Conservation (phyloP, 2,888 invertebrate species). For the Erpobdella octoculata region DNA sequence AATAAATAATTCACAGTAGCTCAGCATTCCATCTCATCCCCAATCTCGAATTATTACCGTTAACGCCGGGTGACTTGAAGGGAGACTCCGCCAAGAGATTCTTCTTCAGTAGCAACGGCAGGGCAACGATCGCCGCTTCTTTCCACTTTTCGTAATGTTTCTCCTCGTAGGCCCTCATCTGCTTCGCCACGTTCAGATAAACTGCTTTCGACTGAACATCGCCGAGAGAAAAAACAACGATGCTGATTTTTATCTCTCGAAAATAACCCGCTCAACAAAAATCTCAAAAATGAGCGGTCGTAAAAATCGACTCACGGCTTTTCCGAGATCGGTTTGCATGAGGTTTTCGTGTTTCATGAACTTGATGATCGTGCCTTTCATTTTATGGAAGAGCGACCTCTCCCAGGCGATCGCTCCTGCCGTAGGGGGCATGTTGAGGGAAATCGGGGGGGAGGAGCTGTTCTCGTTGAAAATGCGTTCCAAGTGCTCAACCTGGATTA, state of each 20-base stretch:
- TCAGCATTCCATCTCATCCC: too few species aligned
- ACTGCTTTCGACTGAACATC: slow-evolving; percentile 68
- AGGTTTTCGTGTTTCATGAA: slow-evolving; percentile 71
- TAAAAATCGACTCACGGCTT: slow-evolving; percentile 57
- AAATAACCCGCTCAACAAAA: too few species aligned
- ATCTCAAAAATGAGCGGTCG: too few species aligned
- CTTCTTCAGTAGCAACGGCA: slow-evolving; percentile 56
- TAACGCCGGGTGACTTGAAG: background rate
- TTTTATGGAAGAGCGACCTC: slow-evolving; percentile 66
- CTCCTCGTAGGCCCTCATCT: slow-evolving; percentile 70
- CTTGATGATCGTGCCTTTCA: slow-evolving; percentile 71
- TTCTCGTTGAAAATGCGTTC: slow-evolving; percentile 48
- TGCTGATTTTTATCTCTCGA: too few species aligned
- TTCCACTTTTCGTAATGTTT: slow-evolving; percentile 67
- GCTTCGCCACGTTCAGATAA: slow-evolving; percentile 68
- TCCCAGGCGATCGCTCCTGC: slow-evolving; percentile 81
- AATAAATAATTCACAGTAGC: too few species aligned
- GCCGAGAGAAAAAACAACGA: too few species aligned
- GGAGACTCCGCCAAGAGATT: slow-evolving; percentile 41
- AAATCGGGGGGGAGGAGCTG: slow-evolving; percentile 60
- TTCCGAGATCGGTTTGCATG: slow-evolving; percentile 64
- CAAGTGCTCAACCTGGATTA: slow-evolving; percentile 58
- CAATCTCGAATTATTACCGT: background rate
- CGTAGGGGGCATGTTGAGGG: slow-evolving; percentile 70
- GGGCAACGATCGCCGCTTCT: slow-evolving; percentile 59